Conservation (phyloP, 37 sponge, comb jelly and placozoan genomes). For the Hexactinellida sp. region DNA sequence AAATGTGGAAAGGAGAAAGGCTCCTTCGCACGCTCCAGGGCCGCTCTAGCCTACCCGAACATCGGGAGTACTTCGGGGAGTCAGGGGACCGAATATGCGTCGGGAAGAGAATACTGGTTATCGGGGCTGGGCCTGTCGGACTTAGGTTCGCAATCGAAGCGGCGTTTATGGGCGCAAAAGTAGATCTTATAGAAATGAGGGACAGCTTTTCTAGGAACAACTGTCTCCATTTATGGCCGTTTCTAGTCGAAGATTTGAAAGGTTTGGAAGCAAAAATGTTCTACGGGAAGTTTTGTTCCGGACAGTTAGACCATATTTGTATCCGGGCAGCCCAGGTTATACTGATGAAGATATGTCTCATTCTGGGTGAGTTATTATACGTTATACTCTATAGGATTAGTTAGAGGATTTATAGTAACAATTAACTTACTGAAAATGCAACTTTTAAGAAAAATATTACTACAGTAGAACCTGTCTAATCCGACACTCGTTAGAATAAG, state of each 20-base stretch:
- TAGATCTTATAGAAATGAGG: slow-evolving; percentile 66
- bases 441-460: too few species aligned
- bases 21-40: background rate
- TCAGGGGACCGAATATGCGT: background rate
- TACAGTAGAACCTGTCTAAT: too few species aligned
- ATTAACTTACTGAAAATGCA: too few species aligned
- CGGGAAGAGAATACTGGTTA: slow-evolving; percentile 17
- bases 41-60: background rate
- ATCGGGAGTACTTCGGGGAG: background rate
- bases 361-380: slow-evolving; percentile 65
- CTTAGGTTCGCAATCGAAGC: slow-evolving; percentile 65
- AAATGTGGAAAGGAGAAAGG: background rate
- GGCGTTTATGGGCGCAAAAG: slow-evolving; percentile 52
- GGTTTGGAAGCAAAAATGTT: slow-evolving; percentile 79
- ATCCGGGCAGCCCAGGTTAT: slow-evolving; percentile 69
- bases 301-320: slow-evolving; percentile 74
- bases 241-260: slow-evolving; percentile 65
- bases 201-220: slow-evolving; percentile 66
- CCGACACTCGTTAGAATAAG: too few species aligned
- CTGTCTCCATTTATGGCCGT: slow-evolving; percentile 86
- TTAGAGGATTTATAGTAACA: too few species aligned
- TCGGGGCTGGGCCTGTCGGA: slow-evolving; percentile 75
- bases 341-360: slow-evolving; percentile 63
- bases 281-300: slow-evolving; percentile 80
- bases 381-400: too few species aligned